A percentile compares a stretch with the other conserved stretches of the same genome.
Conservation (phyloP, 2,888 invertebrate species). For the Rhingia campestris region DNA sequence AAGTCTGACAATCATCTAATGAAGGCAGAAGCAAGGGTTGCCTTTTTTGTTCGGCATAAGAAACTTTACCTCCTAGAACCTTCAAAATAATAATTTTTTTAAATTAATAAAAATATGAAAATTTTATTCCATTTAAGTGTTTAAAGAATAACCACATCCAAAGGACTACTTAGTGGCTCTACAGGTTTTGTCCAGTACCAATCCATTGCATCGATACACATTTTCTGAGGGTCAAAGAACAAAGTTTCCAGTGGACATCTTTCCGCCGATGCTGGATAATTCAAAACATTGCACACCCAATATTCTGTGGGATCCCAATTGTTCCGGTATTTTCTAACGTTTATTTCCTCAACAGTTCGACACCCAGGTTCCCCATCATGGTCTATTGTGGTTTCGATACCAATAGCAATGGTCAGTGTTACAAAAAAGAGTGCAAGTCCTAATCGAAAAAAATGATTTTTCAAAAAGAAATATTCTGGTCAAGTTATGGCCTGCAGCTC, state of each 20-base stretch:
- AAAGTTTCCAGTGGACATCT: slow-evolving; percentile 76
- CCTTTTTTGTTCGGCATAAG: too few species aligned
- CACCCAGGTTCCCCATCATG: slow-evolving; percentile 78
- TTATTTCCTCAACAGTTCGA: slow-evolving; percentile 74
- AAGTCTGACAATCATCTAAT: too few species aligned
- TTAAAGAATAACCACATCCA: neutral
- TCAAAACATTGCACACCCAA: slow-evolving; percentile 76
- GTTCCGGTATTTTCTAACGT: slow-evolving; percentile 75
- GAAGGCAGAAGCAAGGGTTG: too few species aligned
- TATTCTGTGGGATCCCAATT: slow-evolving; percentile 79
- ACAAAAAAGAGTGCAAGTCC: neutral
- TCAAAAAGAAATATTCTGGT: too few species aligned
- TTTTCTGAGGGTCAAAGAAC: slow-evolving; percentile 75
- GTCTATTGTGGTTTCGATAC: neutral
- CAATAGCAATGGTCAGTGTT: neutral
- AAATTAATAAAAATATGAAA: neutral
- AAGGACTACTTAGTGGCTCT: slow-evolving; percentile 76
- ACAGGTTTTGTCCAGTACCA: slow-evolving; percentile 77
- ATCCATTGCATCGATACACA: slow-evolving; percentile 77
- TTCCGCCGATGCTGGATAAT: slow-evolving; percentile 60
- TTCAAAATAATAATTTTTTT: too few species aligned
- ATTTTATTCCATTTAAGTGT: neutral
- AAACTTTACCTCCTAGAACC: too few species aligned
- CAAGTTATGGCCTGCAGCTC: neutral
- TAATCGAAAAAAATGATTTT: neutral